Base-by-base conservation (phyloP, 2,888 invertebrate genomes). In the Ecdyonurus torrentis region DNA sequence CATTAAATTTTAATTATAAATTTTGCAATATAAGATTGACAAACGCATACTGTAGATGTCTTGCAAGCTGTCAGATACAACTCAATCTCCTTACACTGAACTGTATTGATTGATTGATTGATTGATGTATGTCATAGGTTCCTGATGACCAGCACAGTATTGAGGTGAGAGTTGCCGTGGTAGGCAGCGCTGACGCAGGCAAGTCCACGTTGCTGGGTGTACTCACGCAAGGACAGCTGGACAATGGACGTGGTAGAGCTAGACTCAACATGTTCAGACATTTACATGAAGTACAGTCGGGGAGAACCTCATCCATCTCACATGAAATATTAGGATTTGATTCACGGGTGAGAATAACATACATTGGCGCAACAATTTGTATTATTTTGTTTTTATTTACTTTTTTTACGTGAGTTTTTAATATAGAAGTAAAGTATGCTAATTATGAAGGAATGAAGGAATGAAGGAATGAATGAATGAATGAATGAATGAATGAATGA, bases 271-370 rank as follows among this genome's bases (percentile, higher is more conserved):
- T 99, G 84, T 93, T 99, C 75, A 73, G 81, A 20, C 82, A 98
- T 71, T 79, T 93, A 67, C 99, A 99, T 74, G 99, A 99, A 74
- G 92, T 99, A 63, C 87, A 89, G 73, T 86, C 88, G 19, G 97
- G 97, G 0, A 81, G 95, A 66, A 98, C 97, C 0, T 95, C 94
- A 0, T 95, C 94, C 2, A 90, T 97, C 70, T 93, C 93, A 67
- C 94, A 95, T 72, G 96, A 97, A 78, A 93, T 98, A 67, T 82
- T 99, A 3, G 99, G 98, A 7, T 99, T 99, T 74, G 92, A 95
- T 75, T 83, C 84, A 1, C 79, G 85, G 79, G 85, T 79, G 66
- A 65, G 62, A n/a, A n/a, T n/a, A n/a, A n/a, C n/a, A n/a, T n/a
- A n/a, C n/a, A n/a, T n/a, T n/a, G n/a, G n/a, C n/a, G n/a, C n/a